Evolutionary conservation across 1,140 invertebrate species (phyloP).

Genomic region (Camponotus pennsylvanicus): DNA sequence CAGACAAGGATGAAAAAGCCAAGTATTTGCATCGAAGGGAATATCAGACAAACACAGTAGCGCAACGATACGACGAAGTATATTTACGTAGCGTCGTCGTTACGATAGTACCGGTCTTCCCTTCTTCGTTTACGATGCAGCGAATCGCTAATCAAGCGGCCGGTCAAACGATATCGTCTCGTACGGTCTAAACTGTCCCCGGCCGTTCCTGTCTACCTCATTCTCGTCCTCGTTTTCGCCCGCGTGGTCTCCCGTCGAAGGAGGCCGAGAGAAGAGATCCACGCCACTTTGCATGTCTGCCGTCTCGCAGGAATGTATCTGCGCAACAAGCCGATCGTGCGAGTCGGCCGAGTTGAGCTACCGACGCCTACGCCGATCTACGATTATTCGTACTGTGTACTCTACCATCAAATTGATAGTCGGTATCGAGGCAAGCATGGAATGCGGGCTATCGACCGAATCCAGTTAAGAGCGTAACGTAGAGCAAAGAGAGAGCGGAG

Average conservation of each 20-base stretch:
- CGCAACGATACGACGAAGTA: conserved; percentile 33
- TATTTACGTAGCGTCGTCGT: conserved; percentile 66
- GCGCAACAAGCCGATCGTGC: conserved; percentile 24
- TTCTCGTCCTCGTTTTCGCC: conserved; percentile 18
- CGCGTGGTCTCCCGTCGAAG: conserved; percentile 30
- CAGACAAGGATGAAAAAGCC: conserved; percentile 44
- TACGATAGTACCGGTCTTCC: conserved; percentile 43
- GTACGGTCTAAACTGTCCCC: conserved; percentile 40
- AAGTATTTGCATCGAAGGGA: conserved; percentile 15
- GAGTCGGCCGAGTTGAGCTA: neutral
- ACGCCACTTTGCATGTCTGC: conserved; percentile 6
- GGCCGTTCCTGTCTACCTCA: conserved; percentile 18
- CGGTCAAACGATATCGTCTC: conserved; percentile 66
- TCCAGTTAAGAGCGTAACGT: conserved; percentile 62
- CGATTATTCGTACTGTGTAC: conserved; percentile 64
- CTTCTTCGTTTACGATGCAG: conserved; percentile 52
- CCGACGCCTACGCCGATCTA: conserved; percentile 1
- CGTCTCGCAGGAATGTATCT: neutral
- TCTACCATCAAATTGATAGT: conserved; percentile 67
- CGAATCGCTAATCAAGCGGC: conserved; percentile 76
- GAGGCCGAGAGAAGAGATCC: conserved; percentile 11
- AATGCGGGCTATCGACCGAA: conserved; percentile 73
- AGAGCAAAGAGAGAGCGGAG: neutral
- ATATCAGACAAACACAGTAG: conserved; percentile 18
- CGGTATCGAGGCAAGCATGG: conserved; percentile 45